Evolutionary conservation across 1,140 invertebrate species (phyloP).

Genomic region (Halictus rubicundus): DNA sequence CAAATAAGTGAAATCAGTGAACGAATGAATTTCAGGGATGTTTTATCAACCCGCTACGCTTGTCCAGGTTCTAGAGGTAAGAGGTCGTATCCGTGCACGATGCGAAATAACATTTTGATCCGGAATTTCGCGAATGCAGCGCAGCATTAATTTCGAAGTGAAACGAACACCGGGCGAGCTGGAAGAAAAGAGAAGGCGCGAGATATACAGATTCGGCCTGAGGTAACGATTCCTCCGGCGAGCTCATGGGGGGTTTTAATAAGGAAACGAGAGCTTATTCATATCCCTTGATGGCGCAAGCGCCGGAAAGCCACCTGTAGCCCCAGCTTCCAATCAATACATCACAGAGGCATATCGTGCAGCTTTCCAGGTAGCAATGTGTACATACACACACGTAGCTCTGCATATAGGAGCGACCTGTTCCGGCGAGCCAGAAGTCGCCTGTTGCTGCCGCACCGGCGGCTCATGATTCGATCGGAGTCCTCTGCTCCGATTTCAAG

Average conservation of each 20-base stretch:
- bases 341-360: slow-evolving; percentile 58
- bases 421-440: slow-evolving; percentile 44
- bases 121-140: no score
- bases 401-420: slow-evolving; percentile 4
- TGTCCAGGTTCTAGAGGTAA: no score
- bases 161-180: neutral
- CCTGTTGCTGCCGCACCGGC: slow-evolving; percentile 55
- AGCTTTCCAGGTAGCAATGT: slow-evolving; percentile 59
- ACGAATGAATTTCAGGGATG: no score
- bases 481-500: slow-evolving; percentile 27
- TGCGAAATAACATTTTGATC: no score
- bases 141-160: neutral
- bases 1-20: no score
- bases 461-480: neutral
- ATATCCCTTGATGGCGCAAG: slow-evolving; percentile 61
- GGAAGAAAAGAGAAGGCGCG: neutral
- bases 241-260: slow-evolving; percentile 65
- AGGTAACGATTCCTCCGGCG: slow-evolving; percentile 55
- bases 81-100: no score
- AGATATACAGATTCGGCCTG: slow-evolving; percentile 13
- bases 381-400: slow-evolving; percentile 20
- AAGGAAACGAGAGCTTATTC: slow-evolving; percentile 66
- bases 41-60: no score
- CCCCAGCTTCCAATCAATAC: slow-evolving; percentile 71
- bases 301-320: slow-evolving; percentile 69